These are phyloP conservation scores for Rhinolophus sinicus DNA, from an alignment of 2,113 vertebrate species.

Conservation along the genomic window DNA sequence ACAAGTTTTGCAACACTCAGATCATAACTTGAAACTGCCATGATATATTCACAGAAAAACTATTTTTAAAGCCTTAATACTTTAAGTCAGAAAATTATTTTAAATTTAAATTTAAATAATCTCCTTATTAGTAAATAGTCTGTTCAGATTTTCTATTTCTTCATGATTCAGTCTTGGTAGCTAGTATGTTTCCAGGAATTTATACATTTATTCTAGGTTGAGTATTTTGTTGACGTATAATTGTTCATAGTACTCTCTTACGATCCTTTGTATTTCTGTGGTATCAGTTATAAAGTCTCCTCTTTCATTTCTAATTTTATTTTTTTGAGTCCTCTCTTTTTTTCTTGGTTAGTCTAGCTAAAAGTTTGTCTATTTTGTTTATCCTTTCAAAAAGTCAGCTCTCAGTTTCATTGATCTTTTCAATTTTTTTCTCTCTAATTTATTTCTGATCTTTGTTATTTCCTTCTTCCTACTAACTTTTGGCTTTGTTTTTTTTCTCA, in stretches of 20 bases:
- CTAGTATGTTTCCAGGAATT: not conserved
- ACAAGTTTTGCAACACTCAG: not conserved
- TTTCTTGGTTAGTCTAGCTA: not conserved
- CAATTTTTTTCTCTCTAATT: not conserved
- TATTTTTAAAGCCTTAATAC: constrained; percentile 22
- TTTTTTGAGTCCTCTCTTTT: not conserved
- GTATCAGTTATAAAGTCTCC: not conserved
- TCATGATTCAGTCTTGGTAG: not conserved
- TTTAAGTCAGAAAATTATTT: constrained; percentile 30
- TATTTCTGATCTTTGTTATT: not conserved
- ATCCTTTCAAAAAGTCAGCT: not conserved
- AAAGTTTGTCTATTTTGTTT: not conserved
- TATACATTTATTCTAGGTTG: not conserved
- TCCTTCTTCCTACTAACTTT: not conserved
- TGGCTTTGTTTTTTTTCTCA: not conserved
- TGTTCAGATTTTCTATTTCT: not conserved
- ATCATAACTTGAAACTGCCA: not conserved
- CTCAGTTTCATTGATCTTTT: not conserved
- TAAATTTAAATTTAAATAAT: not conserved
- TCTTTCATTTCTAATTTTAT: not conserved
- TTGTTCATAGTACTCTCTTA: not conserved
- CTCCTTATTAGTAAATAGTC: not conserved
- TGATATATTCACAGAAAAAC: not conserved
- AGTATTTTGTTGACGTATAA: not conserved
- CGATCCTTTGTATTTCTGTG: not conserved